A percentile compares a stretch with the other conserved stretches of the same genome.
Conservation (phyloP, 1,140 invertebrate genomes). For the Sycophila sp. region DNA sequence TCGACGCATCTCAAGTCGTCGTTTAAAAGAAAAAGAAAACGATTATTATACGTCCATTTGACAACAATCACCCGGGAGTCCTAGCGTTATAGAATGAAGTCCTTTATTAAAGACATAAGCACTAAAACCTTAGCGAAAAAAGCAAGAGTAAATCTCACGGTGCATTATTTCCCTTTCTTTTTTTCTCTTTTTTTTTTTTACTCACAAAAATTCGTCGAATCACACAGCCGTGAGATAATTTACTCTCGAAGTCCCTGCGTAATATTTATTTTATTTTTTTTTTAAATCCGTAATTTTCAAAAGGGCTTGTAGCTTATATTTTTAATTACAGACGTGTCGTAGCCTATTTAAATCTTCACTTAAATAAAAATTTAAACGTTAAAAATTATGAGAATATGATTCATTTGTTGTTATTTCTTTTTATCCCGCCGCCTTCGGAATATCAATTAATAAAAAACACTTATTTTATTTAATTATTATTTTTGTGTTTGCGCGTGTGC, state of each 20-base stretch:
- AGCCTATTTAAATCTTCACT: slow-evolving; percentile 15
- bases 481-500: neutral
- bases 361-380: slow-evolving; percentile 23
- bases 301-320: slow-evolving; percentile 33
- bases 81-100: slow-evolving; percentile 20
- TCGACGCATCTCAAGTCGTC: neutral
- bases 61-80: slow-evolving; percentile 35
- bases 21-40: no score
- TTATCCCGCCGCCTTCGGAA: neutral
- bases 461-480: neutral
- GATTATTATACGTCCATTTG: slow-evolving; percentile 17
- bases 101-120: slow-evolving; percentile 38
- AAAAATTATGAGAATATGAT: slow-evolving; percentile 35
- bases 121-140: slow-evolving; percentile 35
- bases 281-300: no score
- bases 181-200: neutral
- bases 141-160: slow-evolving; percentile 20
- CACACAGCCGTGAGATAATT: neutral
- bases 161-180: neutral
- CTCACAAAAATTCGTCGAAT: slow-evolving; percentile 5
- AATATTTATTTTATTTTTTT: slow-evolving; percentile 32
- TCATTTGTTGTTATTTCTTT: slow-evolving; percentile 1
- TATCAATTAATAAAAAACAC: slow-evolving; percentile 35
- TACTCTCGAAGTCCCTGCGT: neutral
- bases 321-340: slow-evolving; percentile 21